Conservation (phyloP, 2,888 invertebrate species). For the Campoletis raptor region DNA sequence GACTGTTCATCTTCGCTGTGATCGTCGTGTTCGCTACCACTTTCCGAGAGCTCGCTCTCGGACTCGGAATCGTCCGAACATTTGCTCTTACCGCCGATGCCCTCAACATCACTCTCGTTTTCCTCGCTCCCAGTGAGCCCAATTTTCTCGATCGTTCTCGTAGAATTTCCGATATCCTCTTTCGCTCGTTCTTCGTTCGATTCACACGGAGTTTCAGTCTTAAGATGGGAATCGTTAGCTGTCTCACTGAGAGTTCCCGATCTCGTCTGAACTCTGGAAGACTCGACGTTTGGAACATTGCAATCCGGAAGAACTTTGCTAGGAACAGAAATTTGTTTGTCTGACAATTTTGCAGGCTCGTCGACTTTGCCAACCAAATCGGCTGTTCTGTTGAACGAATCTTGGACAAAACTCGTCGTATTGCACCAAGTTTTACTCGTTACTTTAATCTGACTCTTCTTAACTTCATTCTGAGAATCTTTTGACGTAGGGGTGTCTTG, state of each 20-base stretch:
- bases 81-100: constrained; percentile 75
- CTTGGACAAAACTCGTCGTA: constrained; percentile 54
- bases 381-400: constrained; percentile 64
- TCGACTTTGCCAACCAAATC: constrained; percentile 43
- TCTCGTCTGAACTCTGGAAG: constrained; percentile 83
- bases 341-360: constrained; percentile 26
- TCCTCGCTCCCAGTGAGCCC: constrained; percentile 28
- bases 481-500: constrained; percentile 70
- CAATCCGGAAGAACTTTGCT: constrained; percentile 82
- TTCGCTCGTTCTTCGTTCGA: constrained; percentile 39
- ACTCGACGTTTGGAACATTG: constrained; percentile 81
- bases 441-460: constrained; percentile 56
- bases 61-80: constrained; percentile 75
- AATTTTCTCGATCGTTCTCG: constrained; percentile 60
- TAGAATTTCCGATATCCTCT: constrained; percentile 58
- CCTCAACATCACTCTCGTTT: constrained; percentile 82
- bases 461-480: constrained; percentile 43
- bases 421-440: constrained; percentile 39
- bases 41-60: constrained; percentile 79
- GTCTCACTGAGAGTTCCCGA: constrained; percentile 79
- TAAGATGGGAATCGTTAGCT: constrained; percentile 57
- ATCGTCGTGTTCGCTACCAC: constrained; percentile 79
- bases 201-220: constrained; percentile 61
- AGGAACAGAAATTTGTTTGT: constrained; percentile 77
- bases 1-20: constrained; percentile 83